Percentiles rank a stretch among this genome's conserved stretches.
These are phyloP conservation scores for Myoxocephalus aenaeus DNA, from an alignment of 2,797 vertebrate species.

Conservation along the genomic window DNA sequence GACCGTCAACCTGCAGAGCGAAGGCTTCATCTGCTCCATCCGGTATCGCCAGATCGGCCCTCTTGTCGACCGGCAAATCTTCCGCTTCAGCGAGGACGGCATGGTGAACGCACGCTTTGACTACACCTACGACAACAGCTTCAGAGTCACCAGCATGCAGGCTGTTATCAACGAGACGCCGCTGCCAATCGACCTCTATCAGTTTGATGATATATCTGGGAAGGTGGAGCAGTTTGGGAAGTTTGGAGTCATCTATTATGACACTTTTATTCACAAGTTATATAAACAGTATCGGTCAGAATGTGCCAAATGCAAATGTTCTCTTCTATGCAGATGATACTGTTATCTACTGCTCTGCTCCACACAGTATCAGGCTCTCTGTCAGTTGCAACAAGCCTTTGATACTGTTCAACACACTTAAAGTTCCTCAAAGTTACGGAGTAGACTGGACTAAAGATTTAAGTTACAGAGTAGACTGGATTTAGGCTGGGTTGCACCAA, in stretches of 20 bases:
- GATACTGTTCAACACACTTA: too few species aligned
- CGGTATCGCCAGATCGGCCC: conserved; percentile 97
- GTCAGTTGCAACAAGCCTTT: too few species aligned
- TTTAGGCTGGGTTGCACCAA: too few species aligned
- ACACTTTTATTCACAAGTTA: too few species aligned
- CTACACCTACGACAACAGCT: conserved; percentile 99
- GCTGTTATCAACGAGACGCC: conserved; percentile 99
- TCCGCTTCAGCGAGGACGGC: conserved; percentile 97
- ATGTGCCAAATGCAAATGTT: too few species aligned
- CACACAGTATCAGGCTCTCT: too few species aligned
- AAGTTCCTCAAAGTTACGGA: too few species aligned
- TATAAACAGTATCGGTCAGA: too few species aligned
- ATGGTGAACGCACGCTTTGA: conserved; percentile 99
- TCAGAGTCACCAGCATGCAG: conserved; percentile 99
- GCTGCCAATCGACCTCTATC: conserved; percentile 97
- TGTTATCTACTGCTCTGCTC: too few species aligned
- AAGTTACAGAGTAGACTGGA: too few species aligned
- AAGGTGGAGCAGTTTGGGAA: conserved; percentile 99
- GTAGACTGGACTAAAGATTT: too few species aligned
- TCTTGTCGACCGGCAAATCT: conserved; percentile 96
- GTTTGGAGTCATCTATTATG: conserved; percentile 98
- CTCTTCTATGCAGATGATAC: too few species aligned
- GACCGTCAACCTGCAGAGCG: conserved; percentile 97
- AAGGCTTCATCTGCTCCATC: conserved; percentile 99
- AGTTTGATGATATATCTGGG: conserved; percentile 99